phyloP scores from a whole-genome alignment of 2,113 vertebrate genomes.

The Monarcha castaneiventris region DNA sequence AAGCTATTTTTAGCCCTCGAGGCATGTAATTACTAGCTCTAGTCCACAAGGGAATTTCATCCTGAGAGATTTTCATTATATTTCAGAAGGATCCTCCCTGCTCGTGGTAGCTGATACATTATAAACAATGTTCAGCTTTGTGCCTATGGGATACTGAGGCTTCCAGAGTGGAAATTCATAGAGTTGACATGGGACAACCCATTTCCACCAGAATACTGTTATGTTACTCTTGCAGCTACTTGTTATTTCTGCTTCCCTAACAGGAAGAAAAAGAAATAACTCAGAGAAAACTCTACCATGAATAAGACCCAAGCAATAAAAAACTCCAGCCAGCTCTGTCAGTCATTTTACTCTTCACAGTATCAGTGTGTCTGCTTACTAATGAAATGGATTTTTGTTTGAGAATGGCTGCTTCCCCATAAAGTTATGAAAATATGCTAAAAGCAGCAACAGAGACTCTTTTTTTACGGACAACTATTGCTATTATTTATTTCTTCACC shows the following conservation, averaged over 20 bases:
- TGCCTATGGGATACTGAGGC: not conserved
- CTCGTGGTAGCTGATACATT: not conserved
- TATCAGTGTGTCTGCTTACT: not conserved
- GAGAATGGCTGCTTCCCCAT: not conserved
- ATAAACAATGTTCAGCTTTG: not conserved
- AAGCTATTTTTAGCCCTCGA: not conserved
- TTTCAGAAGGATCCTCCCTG: not conserved
- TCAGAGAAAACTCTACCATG: not conserved
- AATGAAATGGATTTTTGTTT: not conserved
- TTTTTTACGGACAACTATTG: not conserved
- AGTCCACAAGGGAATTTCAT: not conserved
- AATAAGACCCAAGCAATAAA: not conserved
- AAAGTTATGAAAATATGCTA: not conserved
- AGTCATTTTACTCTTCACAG: not conserved
- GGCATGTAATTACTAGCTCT: not conserved
- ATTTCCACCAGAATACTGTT: not conserved
- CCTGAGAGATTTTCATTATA: not conserved
- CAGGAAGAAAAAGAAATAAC: not conserved
- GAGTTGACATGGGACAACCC: not conserved
- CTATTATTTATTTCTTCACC: not conserved
- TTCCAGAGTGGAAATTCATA: not conserved
- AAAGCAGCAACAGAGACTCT: not conserved
- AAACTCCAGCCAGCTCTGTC: not conserved
- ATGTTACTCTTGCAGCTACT: not conserved
- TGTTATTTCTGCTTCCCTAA: not conserved